These are phyloP conservation scores for Lagothrix lagotricha DNA, from an alignment of 2,797 vertebrate species.

Conservation along the genomic window DNA sequence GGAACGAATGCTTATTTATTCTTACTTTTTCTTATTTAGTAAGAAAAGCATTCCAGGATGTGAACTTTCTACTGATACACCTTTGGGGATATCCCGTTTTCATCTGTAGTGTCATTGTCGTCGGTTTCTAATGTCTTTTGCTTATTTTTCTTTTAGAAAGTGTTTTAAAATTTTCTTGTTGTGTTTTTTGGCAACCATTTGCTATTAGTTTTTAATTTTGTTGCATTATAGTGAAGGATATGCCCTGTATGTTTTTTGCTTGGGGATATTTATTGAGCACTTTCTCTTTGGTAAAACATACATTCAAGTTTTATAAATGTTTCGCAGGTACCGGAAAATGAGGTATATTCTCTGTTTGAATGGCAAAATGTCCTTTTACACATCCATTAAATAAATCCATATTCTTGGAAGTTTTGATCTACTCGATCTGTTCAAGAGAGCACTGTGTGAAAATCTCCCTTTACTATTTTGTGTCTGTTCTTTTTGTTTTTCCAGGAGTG, in stretches of 20 bases:
- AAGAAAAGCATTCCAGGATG: background rate
- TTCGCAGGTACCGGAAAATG: background rate
- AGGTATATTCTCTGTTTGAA: background rate
- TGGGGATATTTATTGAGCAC: background rate
- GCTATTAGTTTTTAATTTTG: slow-evolving; percentile 27
- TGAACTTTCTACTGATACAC: background rate
- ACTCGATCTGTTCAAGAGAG: background rate
- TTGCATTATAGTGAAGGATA: background rate
- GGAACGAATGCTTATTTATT: background rate
- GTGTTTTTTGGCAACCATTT: background rate
- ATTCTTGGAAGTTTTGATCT: background rate
- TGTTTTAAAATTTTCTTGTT: background rate
- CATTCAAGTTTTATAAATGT: background rate
- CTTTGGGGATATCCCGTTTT: background rate
- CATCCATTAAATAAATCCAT: background rate
- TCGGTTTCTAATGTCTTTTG: background rate
- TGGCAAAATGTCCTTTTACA: background rate
- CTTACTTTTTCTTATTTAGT: background rate
- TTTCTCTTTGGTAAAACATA: slow-evolving; percentile 14
- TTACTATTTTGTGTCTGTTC: background rate
- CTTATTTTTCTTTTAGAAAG: slow-evolving; percentile 40
- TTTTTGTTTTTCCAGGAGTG: background rate
- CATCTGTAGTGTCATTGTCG: background rate
- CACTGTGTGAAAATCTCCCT: background rate
- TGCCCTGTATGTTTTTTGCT: background rate